These are phyloP conservation scores for Tiliacea citrago DNA, from an alignment of 2,888 invertebrate genomes.

Conservation along the genomic window DNA sequence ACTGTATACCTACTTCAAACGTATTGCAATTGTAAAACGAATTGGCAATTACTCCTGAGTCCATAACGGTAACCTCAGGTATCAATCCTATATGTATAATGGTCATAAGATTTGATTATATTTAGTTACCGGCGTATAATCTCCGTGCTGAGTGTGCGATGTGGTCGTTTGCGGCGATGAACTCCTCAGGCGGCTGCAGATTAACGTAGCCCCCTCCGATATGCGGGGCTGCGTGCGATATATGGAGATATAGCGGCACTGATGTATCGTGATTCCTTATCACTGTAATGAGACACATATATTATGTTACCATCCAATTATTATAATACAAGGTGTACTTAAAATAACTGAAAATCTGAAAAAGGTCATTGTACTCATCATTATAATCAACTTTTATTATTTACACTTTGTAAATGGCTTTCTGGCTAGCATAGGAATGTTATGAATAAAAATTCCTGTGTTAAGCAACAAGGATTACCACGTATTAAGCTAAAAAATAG, in stretches of 20 bases:
- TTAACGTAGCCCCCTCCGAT: conserved; percentile 93
- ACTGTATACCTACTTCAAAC: conserved; percentile 8
- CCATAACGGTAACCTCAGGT: conserved; percentile 20
- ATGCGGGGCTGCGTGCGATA: conserved; percentile 95
- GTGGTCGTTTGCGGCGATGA: conserved; percentile 92
- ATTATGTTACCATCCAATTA: not conserved
- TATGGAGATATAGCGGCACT: conserved; percentile 93
- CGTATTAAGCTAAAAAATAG: no score
- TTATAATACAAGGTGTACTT: not conserved
- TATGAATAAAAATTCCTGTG: not conserved
- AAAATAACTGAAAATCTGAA: not conserved
- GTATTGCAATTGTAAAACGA: no score
- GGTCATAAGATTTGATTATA: conserved; percentile 27
- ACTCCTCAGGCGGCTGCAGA: conserved; percentile 92
- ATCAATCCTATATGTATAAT: conserved; percentile 1
- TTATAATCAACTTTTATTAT: not conserved
- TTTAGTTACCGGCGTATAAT: conserved; percentile 92
- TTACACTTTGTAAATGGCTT: not conserved
- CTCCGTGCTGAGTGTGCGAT: conserved; percentile 92
- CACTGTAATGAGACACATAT: conserved; percentile 76
- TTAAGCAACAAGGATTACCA: not conserved
- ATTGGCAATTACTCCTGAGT: conserved; percentile 35
- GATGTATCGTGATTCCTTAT: conserved; percentile 90
- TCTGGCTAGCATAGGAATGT: not conserved
- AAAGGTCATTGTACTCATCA: not conserved